These are phyloP conservation scores for Pithys albifrons DNA, from an alignment of 2,113 vertebrate genomes.

Conservation along the genomic window DNA sequence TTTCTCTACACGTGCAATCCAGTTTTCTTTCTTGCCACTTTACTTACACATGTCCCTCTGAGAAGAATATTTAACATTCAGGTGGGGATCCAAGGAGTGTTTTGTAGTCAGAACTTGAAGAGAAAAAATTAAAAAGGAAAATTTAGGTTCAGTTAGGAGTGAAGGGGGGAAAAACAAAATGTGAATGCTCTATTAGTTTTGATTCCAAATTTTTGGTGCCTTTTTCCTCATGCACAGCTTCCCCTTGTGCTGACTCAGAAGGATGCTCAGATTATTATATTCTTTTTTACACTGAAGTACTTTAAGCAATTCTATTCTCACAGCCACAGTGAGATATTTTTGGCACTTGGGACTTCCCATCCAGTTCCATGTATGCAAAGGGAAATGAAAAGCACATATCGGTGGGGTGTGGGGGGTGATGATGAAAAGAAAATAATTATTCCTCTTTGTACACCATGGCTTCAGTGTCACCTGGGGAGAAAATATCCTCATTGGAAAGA, in stretches of 20 bases:
- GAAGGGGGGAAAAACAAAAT: background rate
- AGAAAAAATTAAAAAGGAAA: background rate
- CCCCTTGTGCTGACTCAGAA: background rate
- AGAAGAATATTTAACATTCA: background rate
- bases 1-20: background rate
- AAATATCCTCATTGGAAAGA: background rate
- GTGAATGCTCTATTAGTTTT: background rate
- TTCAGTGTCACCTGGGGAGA: background rate
- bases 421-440: background rate
- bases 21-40: background rate
- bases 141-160: background rate
- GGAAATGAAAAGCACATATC: background rate
- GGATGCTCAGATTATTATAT: background rate
- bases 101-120: background rate
- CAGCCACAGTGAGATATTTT: background rate
- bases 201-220: background rate
- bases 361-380: background rate
- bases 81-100: background rate
- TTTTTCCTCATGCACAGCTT: background rate
- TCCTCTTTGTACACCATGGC: background rate
- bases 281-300: background rate
- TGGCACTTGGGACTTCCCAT: background rate
- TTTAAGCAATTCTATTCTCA: background rate
- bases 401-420: background rate
- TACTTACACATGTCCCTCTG: background rate